Base-by-base conservation (phyloP, 1,140 invertebrate species). In the Brachionus angularis region DNA sequence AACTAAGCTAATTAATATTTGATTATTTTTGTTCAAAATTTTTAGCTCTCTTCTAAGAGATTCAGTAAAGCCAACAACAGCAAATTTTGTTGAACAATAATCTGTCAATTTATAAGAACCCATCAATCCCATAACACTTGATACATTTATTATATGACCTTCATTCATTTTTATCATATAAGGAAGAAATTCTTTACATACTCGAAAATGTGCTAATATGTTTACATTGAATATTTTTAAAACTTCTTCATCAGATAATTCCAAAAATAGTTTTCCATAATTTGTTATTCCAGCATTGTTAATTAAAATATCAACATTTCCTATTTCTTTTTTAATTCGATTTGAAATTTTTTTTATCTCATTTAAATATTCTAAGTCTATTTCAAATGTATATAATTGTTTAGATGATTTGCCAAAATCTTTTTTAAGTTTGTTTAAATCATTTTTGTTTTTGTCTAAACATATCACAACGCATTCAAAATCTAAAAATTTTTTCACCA, bases 11-110 rank as follows among this genome's bases (percentile, higher is more conserved):
- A 67, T 25, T 23, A 23, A 47, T n/a, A 67, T 34, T 14, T 21
- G 21, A 14, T 67, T 67, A 18, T 46, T n/a, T 5, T 34, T 31
- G 14, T 67, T 46, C 3, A 29, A 36, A 36, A 21, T 18, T 23
- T 67, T 67, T 1, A 67, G 42, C 31, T 67, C 62, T 31, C 33
- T 50, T 1, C 62, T 18, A 5, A 67, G 8, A 8, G 62, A 67
- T 36, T 67, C 62, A 23, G 62, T 67, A 23, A 67, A 67, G 23
- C 62, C 62, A 47, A 33, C 31, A 12, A 67, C 62, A 10, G 62
- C 62, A 31, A 67, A 67, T 67, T 67, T 67, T 34, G 62, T 67
- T 16, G 62, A 18, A 23, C 62, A 47, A 34, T 67, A 67, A 34
- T 67, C 62, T 10, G 18, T 47, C 29, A 67, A n/a, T 67, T 34